These are phyloP conservation scores for Gymnobelideus leadbeateri DNA, from an alignment of 2,113 vertebrate genomes.

Conservation along the genomic window DNA sequence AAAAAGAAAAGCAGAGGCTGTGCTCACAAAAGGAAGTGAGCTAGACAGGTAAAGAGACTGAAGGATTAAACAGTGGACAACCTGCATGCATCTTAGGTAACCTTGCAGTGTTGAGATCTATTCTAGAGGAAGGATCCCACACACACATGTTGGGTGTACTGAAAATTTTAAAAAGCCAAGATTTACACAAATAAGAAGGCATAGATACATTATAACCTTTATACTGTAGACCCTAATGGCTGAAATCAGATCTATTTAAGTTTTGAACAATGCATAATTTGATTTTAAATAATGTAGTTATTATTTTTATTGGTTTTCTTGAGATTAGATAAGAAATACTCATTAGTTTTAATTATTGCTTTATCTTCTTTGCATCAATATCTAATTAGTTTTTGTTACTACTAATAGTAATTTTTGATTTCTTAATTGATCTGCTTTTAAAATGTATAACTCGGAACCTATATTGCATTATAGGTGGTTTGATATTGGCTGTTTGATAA, in stretches of 20 bases:
- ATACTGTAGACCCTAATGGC: too few species aligned
- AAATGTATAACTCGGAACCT: background rate
- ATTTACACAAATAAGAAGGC: background rate
- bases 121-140: background rate
- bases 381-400: background rate
- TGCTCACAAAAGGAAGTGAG: background rate
- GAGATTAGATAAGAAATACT: conserved; percentile 3
- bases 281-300: background rate
- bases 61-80: too few species aligned
- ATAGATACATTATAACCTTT: background rate
- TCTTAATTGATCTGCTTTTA: background rate
- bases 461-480: conserved; percentile 90
- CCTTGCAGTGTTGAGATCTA: background rate
- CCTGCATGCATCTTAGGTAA: too few species aligned
- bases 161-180: background rate
- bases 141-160: too few species aligned
- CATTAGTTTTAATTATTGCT: conserved; percentile 17
- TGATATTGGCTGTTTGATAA: conserved; percentile 95
- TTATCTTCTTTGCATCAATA: background rate
- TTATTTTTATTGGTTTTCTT: conserved; percentile 12
- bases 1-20: too few species aligned
- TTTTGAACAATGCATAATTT: too few species aligned
- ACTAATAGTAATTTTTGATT: background rate
- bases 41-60: background rate
- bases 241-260: too few species aligned